These are phyloP conservation scores for Propithecus deckenii DNA, from an alignment of 2,797 vertebrate species.

Conservation along the genomic window DNA sequence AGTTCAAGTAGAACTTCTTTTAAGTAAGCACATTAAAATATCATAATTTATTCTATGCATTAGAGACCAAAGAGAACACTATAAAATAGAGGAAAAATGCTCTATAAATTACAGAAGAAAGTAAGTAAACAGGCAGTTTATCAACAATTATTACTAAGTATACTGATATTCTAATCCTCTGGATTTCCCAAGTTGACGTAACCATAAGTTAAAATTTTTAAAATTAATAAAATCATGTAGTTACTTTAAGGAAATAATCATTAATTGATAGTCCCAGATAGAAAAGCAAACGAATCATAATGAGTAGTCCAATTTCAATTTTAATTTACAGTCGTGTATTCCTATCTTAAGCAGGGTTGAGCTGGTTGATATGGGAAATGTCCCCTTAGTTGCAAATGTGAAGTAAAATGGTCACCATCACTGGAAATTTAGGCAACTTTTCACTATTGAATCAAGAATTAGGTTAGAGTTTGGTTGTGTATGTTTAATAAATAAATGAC, in stretches of 20 bases:
- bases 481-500: background rate
- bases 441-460: background rate
- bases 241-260: conserved; percentile 1
- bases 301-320: background rate
- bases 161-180: background rate
- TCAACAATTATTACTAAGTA: background rate
- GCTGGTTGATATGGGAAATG: background rate
- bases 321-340: background rate
- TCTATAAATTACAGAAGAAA: background rate
- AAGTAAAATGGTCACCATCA: background rate
- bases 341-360: background rate
- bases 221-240: background rate
- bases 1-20: background rate
- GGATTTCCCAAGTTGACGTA: background rate
- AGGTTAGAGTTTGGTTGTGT: background rate
- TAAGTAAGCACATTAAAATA: background rate
- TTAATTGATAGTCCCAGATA: background rate
- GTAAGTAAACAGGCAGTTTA: background rate
- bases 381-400: background rate
- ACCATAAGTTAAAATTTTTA: background rate
- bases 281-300: background rate
- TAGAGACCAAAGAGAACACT: background rate
- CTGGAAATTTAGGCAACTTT: background rate
- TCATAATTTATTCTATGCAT: background rate
- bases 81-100: background rate